These are phyloP conservation scores for Centrocercus urophasianus DNA, from an alignment of 2,113 vertebrate genomes.

Conservation along the genomic window DNA sequence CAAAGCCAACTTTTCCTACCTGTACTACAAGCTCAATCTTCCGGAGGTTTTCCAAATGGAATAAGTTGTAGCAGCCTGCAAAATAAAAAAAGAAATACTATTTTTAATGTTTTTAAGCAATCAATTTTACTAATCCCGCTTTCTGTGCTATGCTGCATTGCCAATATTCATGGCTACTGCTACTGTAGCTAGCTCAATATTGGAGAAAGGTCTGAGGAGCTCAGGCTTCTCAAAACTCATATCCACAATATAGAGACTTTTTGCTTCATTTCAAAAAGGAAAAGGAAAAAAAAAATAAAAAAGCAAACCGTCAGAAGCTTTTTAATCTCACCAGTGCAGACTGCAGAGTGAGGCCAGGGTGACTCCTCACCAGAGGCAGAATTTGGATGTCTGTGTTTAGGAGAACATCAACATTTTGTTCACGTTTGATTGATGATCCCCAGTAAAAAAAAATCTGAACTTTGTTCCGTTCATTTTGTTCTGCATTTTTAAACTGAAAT, in stretches of 20 bases:
- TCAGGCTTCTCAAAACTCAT: neutral
- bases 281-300: neutral
- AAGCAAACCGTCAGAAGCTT: neutral
- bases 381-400: neutral
- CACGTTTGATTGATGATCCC: neutral
- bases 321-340: slow-evolving; percentile 4
- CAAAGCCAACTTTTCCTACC: neutral
- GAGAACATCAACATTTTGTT: neutral
- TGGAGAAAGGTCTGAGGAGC: neutral
- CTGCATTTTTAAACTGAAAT: neutral
- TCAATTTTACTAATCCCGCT: neutral
- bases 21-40: neutral
- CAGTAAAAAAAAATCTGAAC: neutral
- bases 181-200: neutral
- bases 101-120: neutral
- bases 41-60: neutral
- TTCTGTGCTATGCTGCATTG: neutral
- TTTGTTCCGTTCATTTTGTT: neutral
- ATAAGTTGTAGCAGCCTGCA: neutral
- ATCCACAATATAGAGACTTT: neutral
- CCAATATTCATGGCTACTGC: neutral
- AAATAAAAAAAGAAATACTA: neutral
- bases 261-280: neutral
- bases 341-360: neutral
- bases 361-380: neutral